These are phyloP conservation scores for Cottus gobio DNA, from an alignment of 2,113 vertebrate species.

Conservation along the genomic window DNA sequence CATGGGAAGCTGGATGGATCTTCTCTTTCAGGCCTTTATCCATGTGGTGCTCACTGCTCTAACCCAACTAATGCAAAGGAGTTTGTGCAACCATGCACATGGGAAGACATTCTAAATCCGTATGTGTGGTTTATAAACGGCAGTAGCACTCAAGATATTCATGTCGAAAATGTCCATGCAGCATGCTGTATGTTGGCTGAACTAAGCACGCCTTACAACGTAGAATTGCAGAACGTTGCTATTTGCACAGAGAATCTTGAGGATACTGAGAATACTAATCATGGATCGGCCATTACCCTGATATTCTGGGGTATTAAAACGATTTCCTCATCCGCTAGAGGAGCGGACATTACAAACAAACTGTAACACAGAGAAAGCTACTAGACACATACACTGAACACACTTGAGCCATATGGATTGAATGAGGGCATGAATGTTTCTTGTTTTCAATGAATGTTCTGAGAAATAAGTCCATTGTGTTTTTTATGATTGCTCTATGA, in stretches of 20 bases:
- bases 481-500: not conserved
- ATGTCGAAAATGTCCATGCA: not conserved
- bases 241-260: not conserved
- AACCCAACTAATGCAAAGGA: not conserved
- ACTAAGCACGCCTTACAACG: not conserved
- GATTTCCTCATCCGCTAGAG: not conserved
- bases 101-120: not conserved
- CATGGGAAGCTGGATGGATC: not conserved
- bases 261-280: not conserved
- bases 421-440: not conserved
- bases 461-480: not conserved
- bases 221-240: not conserved
- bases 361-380: not conserved
- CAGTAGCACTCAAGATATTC: not conserved
- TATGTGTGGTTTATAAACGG: not conserved
- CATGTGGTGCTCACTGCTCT: not conserved
- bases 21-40: constrained; percentile 2
- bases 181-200: not conserved
- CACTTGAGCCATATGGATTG: not conserved
- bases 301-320: not conserved
- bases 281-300: not conserved
- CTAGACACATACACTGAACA: not conserved
- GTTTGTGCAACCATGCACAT: not conserved
- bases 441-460: not conserved
- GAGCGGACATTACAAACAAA: not conserved